These are phyloP conservation scores for Pseudolaguvia tuberculata DNA, from an alignment of 2,113 vertebrate species.

Conservation along the genomic window DNA sequence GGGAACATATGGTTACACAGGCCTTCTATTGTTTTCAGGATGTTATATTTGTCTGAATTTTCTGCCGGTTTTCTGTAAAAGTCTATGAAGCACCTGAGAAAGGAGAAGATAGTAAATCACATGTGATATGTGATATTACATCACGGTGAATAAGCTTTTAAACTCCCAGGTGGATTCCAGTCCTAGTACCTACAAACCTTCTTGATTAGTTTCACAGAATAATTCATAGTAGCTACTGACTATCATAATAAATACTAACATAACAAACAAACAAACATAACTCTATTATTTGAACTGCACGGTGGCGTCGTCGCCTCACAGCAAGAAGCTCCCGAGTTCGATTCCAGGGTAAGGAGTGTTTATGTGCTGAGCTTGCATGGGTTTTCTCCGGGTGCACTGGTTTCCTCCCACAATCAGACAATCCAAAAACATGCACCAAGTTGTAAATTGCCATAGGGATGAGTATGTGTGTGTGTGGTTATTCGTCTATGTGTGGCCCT, in stretches of 20 bases:
- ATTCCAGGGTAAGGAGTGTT: no score
- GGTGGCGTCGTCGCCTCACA: no score
- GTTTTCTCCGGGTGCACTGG: no score
- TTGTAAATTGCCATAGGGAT: no score
- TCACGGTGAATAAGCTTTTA: conserved; percentile 9
- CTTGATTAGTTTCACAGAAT: not conserved
- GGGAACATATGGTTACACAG: conserved; percentile 21
- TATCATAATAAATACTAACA: no score
- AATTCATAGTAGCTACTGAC: not conserved
- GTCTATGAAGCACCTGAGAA: conserved; percentile 10
- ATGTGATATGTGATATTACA: not conserved
- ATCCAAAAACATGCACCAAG: no score
- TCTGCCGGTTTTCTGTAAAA: not conserved
- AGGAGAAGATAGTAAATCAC: conserved; percentile 14
- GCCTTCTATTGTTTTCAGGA: conserved; percentile 10
- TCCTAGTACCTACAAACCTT: not conserved
- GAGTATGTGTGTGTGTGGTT: no score
- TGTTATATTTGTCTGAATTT: conserved; percentile 5
- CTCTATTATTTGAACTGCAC: no score
- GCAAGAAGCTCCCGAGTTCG: no score
- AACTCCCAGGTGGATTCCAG: not conserved
- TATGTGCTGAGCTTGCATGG: no score
- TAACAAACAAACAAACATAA: not conserved
- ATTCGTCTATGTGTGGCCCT: no score
- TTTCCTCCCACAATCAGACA: no score